Evolutionary conservation across 2,888 invertebrate genomes (phyloP).

Genomic region (Pterobdella sp.): DNA sequence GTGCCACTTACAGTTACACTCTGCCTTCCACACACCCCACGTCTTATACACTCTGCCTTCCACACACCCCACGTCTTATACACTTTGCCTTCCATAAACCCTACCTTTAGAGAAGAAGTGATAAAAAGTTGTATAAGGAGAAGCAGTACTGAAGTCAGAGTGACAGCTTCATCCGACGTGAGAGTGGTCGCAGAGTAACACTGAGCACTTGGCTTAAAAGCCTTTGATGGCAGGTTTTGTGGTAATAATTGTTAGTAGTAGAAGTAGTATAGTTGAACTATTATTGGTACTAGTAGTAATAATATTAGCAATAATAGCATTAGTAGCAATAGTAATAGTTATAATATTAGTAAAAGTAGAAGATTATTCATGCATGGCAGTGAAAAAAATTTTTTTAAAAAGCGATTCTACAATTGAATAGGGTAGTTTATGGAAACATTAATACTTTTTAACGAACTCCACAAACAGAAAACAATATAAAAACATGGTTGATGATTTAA

Average conservation of each 20-base stretch:
- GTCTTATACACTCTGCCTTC: too few relatives aligned
- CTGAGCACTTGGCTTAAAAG: background rate
- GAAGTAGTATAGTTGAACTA: background rate
- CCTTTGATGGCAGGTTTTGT: background rate
- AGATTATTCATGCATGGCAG: background rate
- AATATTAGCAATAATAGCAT: background rate
- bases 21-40: too few relatives aligned
- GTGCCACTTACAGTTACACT: too few relatives aligned
- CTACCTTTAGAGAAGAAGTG: background rate
- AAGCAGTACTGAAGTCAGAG: background rate
- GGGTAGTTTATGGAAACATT: background rate
- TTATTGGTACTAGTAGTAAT: background rate
- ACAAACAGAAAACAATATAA: too few relatives aligned
- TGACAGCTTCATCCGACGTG: background rate
- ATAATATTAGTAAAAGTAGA: background rate
- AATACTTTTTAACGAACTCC: background rate
- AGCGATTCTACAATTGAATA: too few relatives aligned
- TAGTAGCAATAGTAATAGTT: background rate
- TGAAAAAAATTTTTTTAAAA: background rate
- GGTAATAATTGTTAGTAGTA: background rate
- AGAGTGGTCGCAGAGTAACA: background rate
- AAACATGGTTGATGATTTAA: background rate
- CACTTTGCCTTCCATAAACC: too few relatives aligned
- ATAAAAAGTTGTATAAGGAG: background rate
- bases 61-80: too few relatives aligned